Base-by-base conservation (phyloP, 2,888 invertebrate species). In the Orthosia incerta region DNA sequence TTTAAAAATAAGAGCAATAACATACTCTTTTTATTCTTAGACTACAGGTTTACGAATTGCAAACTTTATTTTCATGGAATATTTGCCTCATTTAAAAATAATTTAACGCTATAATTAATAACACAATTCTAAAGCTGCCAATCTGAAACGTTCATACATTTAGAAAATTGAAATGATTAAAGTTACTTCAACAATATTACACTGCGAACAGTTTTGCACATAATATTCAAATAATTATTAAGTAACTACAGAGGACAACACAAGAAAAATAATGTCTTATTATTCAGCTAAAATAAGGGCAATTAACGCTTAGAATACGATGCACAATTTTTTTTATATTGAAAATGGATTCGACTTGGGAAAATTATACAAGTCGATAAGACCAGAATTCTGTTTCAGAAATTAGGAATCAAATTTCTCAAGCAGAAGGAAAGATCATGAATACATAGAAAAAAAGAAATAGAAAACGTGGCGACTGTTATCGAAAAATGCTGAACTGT, bases 61-160 rank as follows among this genome's bases (percentile, higher is more conserved):
- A 50, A 26, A 20, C 0, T 51, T 65, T 66, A 46, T 51, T 39
- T 39, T 39, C 26, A 20, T 46, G n/a, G 23, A 61, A 62, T 75
- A 51, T 55, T 48, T 51, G n/a, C 31, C 23, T 76, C 18, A 7
- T 70, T 26, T 18, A 65, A 61, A 72, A 51, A 39, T 61, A 48
- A 56, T 65, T 71, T 45, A 55, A 71, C 12, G 13, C 53, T 59
- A 26, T 39, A 16, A 55, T 60, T 55, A 55, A 71, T 31, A 64
- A 55, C 26, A 62, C 48, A 71, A 71, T 53, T 60, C 20, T 46
- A 79, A 77, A 12, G 74, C 66, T 74, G 77, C 66, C 62, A 61
- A 61, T 79, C 45, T 12, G 4, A 71, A 72, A 64, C 46, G 7
- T 56, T 56, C 61, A 53, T 11, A 56, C 26, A 53, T 55, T 60